Evolutionary conservation across 53 echinoderm and acorn worm genomes (phyloP), one percentile per base, ranked within the genome.

Genomic region (Hippasteria phrygiana): DNA sequence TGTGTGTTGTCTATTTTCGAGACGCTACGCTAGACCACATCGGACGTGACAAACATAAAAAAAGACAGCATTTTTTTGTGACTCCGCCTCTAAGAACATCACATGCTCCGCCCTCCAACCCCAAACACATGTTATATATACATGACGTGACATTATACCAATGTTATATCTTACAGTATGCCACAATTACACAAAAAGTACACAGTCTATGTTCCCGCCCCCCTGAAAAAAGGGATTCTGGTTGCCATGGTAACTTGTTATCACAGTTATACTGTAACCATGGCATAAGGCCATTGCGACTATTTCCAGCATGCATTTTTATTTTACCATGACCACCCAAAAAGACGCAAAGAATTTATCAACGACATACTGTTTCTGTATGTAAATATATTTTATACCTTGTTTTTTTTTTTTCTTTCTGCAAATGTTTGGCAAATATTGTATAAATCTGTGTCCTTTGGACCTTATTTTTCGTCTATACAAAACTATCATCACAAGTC

Each of bases 401-500:
- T n/a, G 26, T 79, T 77, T 85, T 53, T 85, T 32, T 12, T 78
- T 32, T 40, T 26, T 48, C 51, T 75, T 28, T 38, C 31, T 78
- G 56, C 56, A 65, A 63, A 81, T 42, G 46, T 85, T 85, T 85
- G 85, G 85, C 85, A 85, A 85, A 85, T 71, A 85, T 43, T 50
- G 70, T 71, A 70, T 32, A 85, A 85, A 70, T 70, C 47, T 48
- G 59, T 55, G 85, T 85, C 85, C 85, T 85, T 36, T 11, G 85
- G 85, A 85, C 85, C 11, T 81, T 22, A 41, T n/a, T 24, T 63
- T 46, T 85, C 71, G 24, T 64, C 85, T 85, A 85, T 85, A 85
- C 71, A 85, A 85, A 83, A 85, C 71, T 48, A 70, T 85, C 85
- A 51, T 71, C 34, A 85, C 50, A 70, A 69, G 34, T 70, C 28